These are phyloP conservation scores for Leptopilina boulardi DNA, from an alignment of 1,140 invertebrate species.

Conservation along the genomic window DNA sequence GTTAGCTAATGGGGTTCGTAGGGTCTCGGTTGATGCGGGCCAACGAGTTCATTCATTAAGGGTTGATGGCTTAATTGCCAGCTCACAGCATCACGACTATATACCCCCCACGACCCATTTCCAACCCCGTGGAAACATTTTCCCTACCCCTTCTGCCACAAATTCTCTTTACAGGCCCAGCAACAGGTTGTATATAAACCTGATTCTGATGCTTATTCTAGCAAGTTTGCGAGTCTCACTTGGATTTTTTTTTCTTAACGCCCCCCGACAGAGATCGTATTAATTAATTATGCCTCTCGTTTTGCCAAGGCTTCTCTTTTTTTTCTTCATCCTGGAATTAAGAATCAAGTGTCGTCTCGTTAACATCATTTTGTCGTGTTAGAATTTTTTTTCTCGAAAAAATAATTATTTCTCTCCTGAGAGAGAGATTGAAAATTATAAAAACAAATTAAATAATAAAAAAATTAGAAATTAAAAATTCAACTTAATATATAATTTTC, in stretches of 20 bases:
- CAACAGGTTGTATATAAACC: conserved; percentile 66
- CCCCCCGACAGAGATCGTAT: conserved; percentile 63
- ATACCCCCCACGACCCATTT: conserved; percentile 51
- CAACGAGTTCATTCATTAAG: conserved; percentile 75
- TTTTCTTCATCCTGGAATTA: neutral
- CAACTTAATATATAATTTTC: too few relatives aligned
- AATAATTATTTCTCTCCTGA: neutral
- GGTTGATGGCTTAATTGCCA: conserved; percentile 76
- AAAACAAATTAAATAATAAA: too few relatives aligned
- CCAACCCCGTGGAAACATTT: conserved; percentile 50
- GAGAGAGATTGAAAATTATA: too few relatives aligned
- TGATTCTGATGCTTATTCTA: conserved; percentile 47
- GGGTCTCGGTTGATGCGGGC: conserved; percentile 62
- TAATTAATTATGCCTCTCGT: conserved; percentile 66
- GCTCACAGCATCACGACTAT: conserved; percentile 68
- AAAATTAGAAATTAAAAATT: too few relatives aligned
- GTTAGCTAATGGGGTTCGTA: conserved; percentile 74
- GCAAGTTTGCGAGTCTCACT: conserved; percentile 60
- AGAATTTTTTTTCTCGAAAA: neutral
- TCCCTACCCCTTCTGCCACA: conserved; percentile 37
- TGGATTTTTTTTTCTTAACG: conserved; percentile 73
- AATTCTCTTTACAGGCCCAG: conserved; percentile 51
- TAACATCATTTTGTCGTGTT: neutral
- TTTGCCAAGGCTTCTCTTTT: neutral
- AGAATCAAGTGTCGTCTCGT: conserved; percentile 16